Conservation (phyloP, 2,888 invertebrate species). For the Ceratothoa steindachneri region DNA sequence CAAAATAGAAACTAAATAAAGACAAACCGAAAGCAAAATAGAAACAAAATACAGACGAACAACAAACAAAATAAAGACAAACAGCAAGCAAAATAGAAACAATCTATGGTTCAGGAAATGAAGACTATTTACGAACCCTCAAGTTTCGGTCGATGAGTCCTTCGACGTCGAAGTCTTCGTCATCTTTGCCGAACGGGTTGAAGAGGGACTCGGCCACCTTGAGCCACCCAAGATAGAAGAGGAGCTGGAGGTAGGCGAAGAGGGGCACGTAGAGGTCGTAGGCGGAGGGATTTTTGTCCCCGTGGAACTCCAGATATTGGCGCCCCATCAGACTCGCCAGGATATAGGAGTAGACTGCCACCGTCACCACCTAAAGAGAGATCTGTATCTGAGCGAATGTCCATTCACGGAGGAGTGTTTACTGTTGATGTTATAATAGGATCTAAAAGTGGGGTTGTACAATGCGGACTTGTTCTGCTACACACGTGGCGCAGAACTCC, state of each 20-base stretch:
- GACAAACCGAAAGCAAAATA: too few relatives aligned
- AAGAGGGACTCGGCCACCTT: slow-evolving; percentile 91
- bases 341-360: slow-evolving; percentile 86
- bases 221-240: slow-evolving; percentile 88
- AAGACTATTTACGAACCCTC: slow-evolving; percentile 63
- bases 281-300: slow-evolving; percentile 51
- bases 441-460: too few relatives aligned
- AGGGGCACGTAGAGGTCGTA: slow-evolving; percentile 76
- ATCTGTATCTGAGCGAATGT: too few relatives aligned
- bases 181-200: slow-evolving; percentile 91
- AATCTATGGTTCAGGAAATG: too few relatives aligned
- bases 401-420: too few relatives aligned
- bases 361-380: slow-evolving; percentile 92
- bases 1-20: too few relatives aligned
- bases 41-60: too few relatives aligned
- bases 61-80: too few relatives aligned
- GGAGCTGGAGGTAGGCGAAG: slow-evolving; percentile 84
- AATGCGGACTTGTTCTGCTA: too few relatives aligned
- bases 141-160: slow-evolving; percentile 90
- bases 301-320: slow-evolving; percentile 68
- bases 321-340: slow-evolving; percentile 80
- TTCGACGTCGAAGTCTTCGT: slow-evolving; percentile 88
- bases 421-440: too few relatives aligned
- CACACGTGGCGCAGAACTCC: too few relatives aligned
- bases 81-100: too few relatives aligned